Percentiles rank a stretch among this genome's conserved stretches.
phyloP scores from a whole-genome alignment of 2,797 vertebrate genomes.

The Ctenopoma multispine region DNA sequence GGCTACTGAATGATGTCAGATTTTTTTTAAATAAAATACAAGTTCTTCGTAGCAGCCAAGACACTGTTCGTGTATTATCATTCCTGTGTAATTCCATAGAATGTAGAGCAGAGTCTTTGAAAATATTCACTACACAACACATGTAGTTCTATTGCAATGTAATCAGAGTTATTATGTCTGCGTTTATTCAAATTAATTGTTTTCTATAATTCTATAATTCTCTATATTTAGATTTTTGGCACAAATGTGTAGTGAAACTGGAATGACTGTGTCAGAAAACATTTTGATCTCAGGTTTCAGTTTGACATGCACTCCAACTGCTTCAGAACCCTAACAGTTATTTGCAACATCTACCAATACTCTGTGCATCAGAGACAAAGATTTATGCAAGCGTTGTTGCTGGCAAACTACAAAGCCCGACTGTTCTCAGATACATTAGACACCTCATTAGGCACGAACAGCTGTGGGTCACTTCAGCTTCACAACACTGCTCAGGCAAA shows the following conservation, averaged over 20 bases:
- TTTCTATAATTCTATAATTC: too few species aligned
- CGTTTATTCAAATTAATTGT: too few species aligned
- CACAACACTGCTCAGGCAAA: constrained; percentile 31
- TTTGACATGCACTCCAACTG: not conserved
- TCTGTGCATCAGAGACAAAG: constrained; percentile 3
- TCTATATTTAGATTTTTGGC: not conserved
- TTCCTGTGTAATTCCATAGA: too few species aligned
- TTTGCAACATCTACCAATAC: not conserved
- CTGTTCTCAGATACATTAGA: constrained; percentile 62
- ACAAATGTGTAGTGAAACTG: not conserved
- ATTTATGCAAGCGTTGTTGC: constrained; percentile 25
- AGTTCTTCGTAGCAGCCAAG: too few species aligned
- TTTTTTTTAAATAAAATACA: too few species aligned
- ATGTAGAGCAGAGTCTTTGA: too few species aligned
- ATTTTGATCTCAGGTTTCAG: too few species aligned
- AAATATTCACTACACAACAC: too few species aligned
- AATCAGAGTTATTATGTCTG: too few species aligned
- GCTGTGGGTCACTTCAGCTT: constrained; percentile 57
- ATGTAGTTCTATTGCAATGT: too few species aligned
- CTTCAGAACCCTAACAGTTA: not conserved
- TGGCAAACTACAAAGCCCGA: constrained; percentile 35
- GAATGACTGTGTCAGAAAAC: not conserved
- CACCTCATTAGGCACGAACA: constrained; percentile 71
- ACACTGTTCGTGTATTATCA: too few species aligned
- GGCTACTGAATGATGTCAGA: too few species aligned